Evolutionary conservation across 2,797 vertebrate species (phyloP), one percentile per base, ranked within the genome.

Genomic region (Lithobates sylvaticus): DNA sequence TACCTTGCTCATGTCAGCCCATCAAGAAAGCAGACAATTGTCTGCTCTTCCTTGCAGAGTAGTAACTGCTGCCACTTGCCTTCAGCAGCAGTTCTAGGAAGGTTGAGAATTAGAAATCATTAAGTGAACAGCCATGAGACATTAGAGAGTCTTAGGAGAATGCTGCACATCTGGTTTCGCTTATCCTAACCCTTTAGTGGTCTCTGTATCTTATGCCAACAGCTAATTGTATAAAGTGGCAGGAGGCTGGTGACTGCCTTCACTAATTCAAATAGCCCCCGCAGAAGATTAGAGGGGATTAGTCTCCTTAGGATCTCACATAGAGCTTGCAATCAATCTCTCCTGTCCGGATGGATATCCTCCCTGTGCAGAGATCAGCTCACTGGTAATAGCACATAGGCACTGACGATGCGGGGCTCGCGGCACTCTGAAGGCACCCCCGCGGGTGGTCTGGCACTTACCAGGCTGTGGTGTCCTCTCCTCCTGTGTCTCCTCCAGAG

Each of bases 71-170:
- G n/a, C n/a, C n/a, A n/a, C n/a, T n/a, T n/a, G n/a, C n/a, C n/a
- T n/a, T n/a, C n/a, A n/a, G n/a, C n/a, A n/a, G n/a, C n/a, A n/a
- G n/a, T n/a, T n/a, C n/a, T n/a, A n/a, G n/a, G n/a, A n/a, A n/a
- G n/a, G n/a, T n/a, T n/a, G n/a, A n/a, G 39, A 78, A 72, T 86
- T 77, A 76, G 76, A 86, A 78, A n/a, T 73, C 58, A 83, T 85
- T 88, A 88, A 71, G 77, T 32, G 75, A 85, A 83, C 91, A 90
- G 88, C 88, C 92, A 91, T 78, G 86, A 90, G 90, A 92, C 86
- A 87, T 80, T 86, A n/a, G n/a, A n/a, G n/a, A 88, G 50, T 81
- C 86, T 18, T 80, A 75, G 10, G 88, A 84, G 87, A 89, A 88
- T 75, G 88, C 78, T 68, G 81, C 86, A 84, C 90, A 91, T 91